A percentile compares a stretch with the other conserved stretches of the same genome.
These are phyloP conservation scores for Gambusia yucatana DNA, from an alignment of 2,797 vertebrate species.

Conservation along the genomic window DNA sequence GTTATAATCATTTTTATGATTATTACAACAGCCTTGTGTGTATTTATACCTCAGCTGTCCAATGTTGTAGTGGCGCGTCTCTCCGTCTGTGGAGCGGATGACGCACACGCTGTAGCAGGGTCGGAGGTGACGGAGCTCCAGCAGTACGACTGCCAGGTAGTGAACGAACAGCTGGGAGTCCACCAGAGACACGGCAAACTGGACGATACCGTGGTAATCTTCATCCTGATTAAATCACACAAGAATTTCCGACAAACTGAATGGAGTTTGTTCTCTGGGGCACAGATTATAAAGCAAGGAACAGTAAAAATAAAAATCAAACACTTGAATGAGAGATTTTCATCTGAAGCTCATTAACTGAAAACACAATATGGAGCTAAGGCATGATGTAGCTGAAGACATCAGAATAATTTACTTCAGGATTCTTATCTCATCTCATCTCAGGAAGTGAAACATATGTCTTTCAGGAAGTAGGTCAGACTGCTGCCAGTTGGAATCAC, in stretches of 20 bases:
- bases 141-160: constrained; percentile 93
- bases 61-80: constrained; percentile 91
- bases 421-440: not conserved
- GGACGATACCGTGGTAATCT: constrained; percentile 94
- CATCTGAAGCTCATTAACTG: not conserved
- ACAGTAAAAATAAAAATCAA: not conserved
- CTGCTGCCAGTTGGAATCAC: not conserved
- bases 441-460: not conserved
- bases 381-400: not conserved
- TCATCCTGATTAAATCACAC: constrained; percentile 80
- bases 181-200: constrained; percentile 94
- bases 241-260: not conserved
- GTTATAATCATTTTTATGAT: not conserved
- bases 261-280: not conserved
- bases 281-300: not conserved
- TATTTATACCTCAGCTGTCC: constrained; percentile 88
- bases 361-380: not conserved
- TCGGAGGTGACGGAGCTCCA: constrained; percentile 93
- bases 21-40: too few species aligned
- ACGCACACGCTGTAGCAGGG: constrained; percentile 90
- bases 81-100: constrained; percentile 92
- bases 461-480: not conserved
- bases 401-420: not conserved
- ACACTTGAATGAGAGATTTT: not conserved
- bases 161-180: constrained; percentile 96